Evolutionary conservation across 2,888 invertebrate genomes (phyloP), one percentile per base, ranked within the genome.

Genomic region (Melinaea menophilus): DNA sequence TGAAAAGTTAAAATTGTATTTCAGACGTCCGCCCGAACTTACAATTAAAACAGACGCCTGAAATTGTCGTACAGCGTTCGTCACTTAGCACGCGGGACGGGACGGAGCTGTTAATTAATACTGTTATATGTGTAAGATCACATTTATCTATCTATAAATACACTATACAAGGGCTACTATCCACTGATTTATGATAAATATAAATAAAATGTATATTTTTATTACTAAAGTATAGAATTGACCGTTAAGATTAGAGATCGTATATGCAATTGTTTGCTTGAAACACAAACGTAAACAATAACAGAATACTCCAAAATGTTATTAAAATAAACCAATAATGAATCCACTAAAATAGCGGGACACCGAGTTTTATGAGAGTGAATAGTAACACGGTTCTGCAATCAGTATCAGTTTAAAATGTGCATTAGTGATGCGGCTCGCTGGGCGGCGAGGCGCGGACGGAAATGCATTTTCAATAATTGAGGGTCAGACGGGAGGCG

Each of bases 391-490:
- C 80, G 90, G 80, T 73, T 89, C 79, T 86, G 89, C 90, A 89
- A 90, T 90, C 90, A 90, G 84, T 79, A 85, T 82, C 85, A 85
- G 89, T 90, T 90, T 89, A 90, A 90, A 90, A 90, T 90, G 90
- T 90, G 90, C 90, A 90, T 90, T 90, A 86, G 85, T 85, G 78
- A 90, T 90, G 88, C 77, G 84, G 79, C 73, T 73, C 66, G 70
- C 70, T 62, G 73, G 78, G 81, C 80, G 81, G 76, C 82, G 79
- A 85, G 86, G 87, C 86, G 87, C 87, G 85, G 84, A 79, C 84
- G 80, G 81, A 82, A 86, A 87, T 89, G 88, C 88, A 90, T 90
- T 90, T 90, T 90, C 90, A 90, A 90, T 90, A 90, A 90, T 90
- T 90, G 88, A 90, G 84, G 88, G 89, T 88, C 90, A 90, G 90